Evolutionary conservation across 2,888 invertebrate genomes (phyloP).

Genomic region (Noctua pronuba): DNA sequence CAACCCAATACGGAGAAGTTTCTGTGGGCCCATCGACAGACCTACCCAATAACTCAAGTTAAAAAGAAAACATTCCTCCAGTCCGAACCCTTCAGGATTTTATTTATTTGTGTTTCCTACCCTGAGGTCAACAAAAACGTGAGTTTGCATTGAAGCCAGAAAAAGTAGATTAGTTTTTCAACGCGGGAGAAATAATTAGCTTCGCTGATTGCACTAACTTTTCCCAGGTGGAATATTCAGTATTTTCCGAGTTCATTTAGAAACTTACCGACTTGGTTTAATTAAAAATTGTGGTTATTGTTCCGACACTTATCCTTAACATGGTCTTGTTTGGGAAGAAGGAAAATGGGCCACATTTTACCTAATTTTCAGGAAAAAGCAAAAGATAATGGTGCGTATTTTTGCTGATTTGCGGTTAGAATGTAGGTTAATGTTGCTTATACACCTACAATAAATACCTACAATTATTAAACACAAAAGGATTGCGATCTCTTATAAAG

Average conservation of each 20-base stretch:
- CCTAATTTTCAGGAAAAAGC: slow-evolving; percentile 17
- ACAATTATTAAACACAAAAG: neutral
- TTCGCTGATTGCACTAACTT: slow-evolving; percentile 42
- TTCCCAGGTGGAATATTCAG: slow-evolving; percentile 4
- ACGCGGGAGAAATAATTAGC: slow-evolving; percentile 38
- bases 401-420: slow-evolving; percentile 1
- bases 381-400: neutral
- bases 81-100: slow-evolving; percentile 13
- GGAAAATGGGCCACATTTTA: slow-evolving; percentile 22
- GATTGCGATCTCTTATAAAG: neutral
- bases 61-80: slow-evolving; percentile 18
- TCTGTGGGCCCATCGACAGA: neutral
- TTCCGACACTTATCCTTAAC: slow-evolving; percentile 18
- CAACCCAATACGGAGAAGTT: slow-evolving; percentile 31
- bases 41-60: slow-evolving; percentile 29
- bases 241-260: slow-evolving; percentile 23
- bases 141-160: slow-evolving; percentile 13
- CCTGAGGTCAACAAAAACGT: slow-evolving; percentile 10
- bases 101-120: slow-evolving; percentile 39
- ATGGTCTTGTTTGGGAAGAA: slow-evolving; percentile 21
- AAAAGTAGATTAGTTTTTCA: slow-evolving; percentile 48
- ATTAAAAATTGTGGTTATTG: slow-evolving; percentile 32
- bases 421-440: neutral
- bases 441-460: neutral
- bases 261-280: slow-evolving; percentile 13